These are phyloP conservation scores for Anthopleura sola DNA, from an alignment of 64 coral and sea anemone species.

Conservation along the genomic window DNA sequence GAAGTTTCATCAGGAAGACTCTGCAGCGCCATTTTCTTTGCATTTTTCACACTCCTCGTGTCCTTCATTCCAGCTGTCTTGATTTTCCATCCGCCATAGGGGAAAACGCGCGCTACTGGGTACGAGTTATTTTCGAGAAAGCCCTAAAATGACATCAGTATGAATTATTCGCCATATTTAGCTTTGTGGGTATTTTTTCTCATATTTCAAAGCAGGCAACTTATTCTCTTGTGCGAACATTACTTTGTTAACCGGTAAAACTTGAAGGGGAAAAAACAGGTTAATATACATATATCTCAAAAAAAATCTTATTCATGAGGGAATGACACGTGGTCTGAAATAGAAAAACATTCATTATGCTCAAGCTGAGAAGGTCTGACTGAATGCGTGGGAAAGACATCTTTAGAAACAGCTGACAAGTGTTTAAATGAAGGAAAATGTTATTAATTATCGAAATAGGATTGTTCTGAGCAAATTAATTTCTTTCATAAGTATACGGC, in stretches of 20 bases:
- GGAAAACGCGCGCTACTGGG: slow-evolving; percentile 62
- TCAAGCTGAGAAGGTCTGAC: background rate
- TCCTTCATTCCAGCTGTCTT: slow-evolving; percentile 65
- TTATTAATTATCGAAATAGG: background rate
- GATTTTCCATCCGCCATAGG: slow-evolving; percentile 81
- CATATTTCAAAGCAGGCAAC: no score
- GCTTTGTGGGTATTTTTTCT: no score
- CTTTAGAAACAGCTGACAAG: background rate
- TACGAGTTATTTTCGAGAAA: slow-evolving; percentile 53
- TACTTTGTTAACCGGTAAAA: no score
- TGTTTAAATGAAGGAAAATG: background rate
- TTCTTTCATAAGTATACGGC: background rate
- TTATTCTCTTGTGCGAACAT: no score
- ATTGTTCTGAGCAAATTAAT: background rate
- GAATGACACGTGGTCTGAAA: no score
- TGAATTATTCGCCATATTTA: no score
- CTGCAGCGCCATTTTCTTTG: slow-evolving; percentile 53
- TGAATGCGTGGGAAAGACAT: background rate
- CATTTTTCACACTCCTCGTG: slow-evolving; percentile 42
- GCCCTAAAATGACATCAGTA: background rate
- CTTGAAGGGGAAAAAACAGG: no score
- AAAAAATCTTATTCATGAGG: no score
- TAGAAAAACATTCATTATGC: no score
- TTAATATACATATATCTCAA: no score
- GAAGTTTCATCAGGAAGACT: slow-evolving; percentile 73